Conservation (phyloP, 2,113 vertebrate species). For the Ciconia boyciana region DNA sequence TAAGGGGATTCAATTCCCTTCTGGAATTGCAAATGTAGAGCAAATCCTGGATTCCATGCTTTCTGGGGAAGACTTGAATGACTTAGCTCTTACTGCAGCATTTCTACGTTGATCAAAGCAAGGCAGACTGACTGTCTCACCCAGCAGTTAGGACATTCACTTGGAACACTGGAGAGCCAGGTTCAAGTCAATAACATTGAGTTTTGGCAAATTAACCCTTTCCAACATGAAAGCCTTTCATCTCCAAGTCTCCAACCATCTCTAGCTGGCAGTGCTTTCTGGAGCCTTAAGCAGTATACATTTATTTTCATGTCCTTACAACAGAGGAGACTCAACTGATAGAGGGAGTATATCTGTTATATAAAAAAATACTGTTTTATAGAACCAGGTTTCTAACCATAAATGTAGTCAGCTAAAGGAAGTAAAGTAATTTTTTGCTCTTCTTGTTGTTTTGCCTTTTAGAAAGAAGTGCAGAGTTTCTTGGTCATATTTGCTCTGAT, state of each 20-base stretch:
- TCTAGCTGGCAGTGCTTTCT: background rate
- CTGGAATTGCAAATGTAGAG: background rate
- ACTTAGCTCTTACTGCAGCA: background rate
- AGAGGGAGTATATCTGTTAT: background rate
- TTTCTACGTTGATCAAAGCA: background rate
- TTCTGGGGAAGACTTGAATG: background rate
- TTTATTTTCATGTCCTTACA: background rate
- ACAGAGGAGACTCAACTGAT: background rate
- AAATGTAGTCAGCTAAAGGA: background rate
- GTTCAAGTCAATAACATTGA: background rate
- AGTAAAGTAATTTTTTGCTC: background rate
- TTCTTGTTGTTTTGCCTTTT: background rate
- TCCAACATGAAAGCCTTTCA: background rate
- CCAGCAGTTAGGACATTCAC: background rate
- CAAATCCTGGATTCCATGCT: background rate
- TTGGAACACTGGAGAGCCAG: background rate
- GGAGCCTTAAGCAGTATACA: background rate
- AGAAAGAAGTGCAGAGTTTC: constrained; percentile 81
- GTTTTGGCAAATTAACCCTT: background rate
- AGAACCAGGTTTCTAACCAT: background rate
- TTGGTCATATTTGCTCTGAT: constrained; percentile 80
- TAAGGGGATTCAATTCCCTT: background rate
- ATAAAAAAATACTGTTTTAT: background rate
- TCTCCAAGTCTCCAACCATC: background rate
- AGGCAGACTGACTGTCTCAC: background rate